These are phyloP conservation scores for Beris chalybata DNA, from an alignment of 2,888 invertebrate species.

Conservation along the genomic window DNA sequence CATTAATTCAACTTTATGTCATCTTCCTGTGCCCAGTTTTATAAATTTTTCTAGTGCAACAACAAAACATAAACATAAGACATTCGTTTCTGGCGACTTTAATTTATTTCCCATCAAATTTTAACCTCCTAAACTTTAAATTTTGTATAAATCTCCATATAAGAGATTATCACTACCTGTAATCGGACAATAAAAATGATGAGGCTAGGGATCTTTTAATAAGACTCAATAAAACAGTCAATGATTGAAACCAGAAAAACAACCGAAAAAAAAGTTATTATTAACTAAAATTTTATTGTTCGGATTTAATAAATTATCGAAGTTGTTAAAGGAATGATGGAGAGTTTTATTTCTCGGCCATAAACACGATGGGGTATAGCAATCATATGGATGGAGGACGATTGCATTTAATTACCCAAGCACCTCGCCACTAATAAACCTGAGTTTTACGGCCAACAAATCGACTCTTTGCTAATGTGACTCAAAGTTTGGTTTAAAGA, in stretches of 20 bases:
- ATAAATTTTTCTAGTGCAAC: slow-evolving; percentile 5
- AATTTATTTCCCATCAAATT: slow-evolving; percentile 27
- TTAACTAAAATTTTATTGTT: slow-evolving; percentile 23
- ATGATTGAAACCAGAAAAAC: slow-evolving; percentile 1
- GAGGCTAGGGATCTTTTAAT: too few species aligned
- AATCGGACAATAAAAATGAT: slow-evolving; percentile 8
- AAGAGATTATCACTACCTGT: slow-evolving; percentile 18
- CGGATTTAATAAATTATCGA: slow-evolving; percentile 27
- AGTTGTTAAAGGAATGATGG: slow-evolving; percentile 28
- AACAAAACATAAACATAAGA: neutral
- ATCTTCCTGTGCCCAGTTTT: slow-evolving; percentile 12
- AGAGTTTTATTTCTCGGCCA: slow-evolving; percentile 28
- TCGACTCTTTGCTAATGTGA: slow-evolving; percentile 25
- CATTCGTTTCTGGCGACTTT: slow-evolving; percentile 11
- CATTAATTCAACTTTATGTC: slow-evolving; percentile 28
- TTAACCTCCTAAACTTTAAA: slow-evolving; percentile 22
- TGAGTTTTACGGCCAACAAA: slow-evolving; percentile 25
- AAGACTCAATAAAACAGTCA: slow-evolving; percentile 8
- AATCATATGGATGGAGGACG: slow-evolving; percentile 8
- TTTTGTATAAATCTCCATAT: slow-evolving; percentile 8
- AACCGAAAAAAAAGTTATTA: slow-evolving; percentile 4
- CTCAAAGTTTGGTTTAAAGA: slow-evolving; percentile 5
- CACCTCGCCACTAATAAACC: slow-evolving; percentile 25
- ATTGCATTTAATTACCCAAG: slow-evolving; percentile 26
- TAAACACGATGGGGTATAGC: slow-evolving; percentile 23